phyloP scores from a whole-genome alignment of 2,888 invertebrate genomes.

The Amblyjoppa fuscipennis region DNA sequence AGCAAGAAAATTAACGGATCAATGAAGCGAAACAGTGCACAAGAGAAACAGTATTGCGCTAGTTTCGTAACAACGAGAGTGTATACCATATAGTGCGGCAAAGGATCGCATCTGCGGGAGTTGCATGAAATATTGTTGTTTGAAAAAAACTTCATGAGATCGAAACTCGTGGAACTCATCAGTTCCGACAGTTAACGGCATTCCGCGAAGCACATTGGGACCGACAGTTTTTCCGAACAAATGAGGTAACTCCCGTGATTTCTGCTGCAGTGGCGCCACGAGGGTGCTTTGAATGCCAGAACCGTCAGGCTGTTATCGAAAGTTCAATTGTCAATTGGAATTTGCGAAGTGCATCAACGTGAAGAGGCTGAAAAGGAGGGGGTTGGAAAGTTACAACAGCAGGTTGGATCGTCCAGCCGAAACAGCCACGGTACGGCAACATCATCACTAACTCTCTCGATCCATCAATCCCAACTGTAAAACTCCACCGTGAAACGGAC shows the following conservation, averaged over 20 bases:
- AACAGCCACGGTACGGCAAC: neutral
- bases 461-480: slow-evolving; percentile 20
- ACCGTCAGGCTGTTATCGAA: neutral
- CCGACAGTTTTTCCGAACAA: neutral
- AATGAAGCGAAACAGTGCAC: no score
- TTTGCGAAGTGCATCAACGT: slow-evolving; percentile 10
- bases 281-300: neutral
- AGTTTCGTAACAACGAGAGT: no score
- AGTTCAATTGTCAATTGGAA: slow-evolving; percentile 12
- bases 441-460: slow-evolving; percentile 32
- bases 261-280: neutral
- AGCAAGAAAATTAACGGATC: no score
- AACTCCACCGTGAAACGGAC: neutral
- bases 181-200: no score
- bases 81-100: no score
- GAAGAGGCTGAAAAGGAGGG: neutral
- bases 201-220: neutral
- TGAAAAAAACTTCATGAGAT: no score
- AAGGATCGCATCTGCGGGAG: no score
- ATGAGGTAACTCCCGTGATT: neutral
- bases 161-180: no score
- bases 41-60: no score
- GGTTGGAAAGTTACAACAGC: neutral
- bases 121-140: no score
- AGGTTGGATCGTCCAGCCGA: slow-evolving; percentile 7